phyloP scores from a whole-genome alignment of 2,113 vertebrate species.

The Nesoenas mayeri region DNA sequence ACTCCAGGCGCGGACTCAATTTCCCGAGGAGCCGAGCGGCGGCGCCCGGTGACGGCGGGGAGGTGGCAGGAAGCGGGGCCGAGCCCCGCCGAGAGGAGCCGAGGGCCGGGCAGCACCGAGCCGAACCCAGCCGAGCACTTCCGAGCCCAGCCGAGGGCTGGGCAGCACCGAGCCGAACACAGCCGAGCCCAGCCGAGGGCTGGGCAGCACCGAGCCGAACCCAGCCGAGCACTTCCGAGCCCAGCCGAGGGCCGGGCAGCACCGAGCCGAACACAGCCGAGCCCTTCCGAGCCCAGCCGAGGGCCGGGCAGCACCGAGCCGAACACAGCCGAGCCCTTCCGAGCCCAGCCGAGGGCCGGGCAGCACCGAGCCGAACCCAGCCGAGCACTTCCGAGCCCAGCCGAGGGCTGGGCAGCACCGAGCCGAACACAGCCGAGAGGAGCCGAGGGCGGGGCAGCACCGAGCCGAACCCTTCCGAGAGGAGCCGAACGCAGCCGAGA shows the following conservation, averaged over 20 bases:
- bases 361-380: neutral
- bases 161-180: neutral
- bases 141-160: too few species aligned
- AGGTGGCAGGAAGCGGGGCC: neutral
- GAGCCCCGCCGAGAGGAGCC: neutral
- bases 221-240: too few species aligned
- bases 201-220: too few species aligned
- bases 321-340: neutral
- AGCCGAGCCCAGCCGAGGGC: too few species aligned
- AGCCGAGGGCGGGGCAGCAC: neutral
- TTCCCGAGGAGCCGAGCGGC: slow-evolving; percentile 12
- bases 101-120: too few species aligned
- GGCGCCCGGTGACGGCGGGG: neutral
- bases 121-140: too few species aligned
- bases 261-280: neutral
- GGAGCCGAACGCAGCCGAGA: neutral
- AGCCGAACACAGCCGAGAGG: too few species aligned
- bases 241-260: too few species aligned
- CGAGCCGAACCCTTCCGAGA: neutral
- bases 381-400: neutral
- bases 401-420: neutral
- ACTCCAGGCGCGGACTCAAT: neutral
- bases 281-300: neutral
- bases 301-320: neutral
- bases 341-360: neutral